These are phyloP conservation scores for Psix sp. DNA, from an alignment of 1,140 invertebrate genomes.

Conservation along the genomic window DNA sequence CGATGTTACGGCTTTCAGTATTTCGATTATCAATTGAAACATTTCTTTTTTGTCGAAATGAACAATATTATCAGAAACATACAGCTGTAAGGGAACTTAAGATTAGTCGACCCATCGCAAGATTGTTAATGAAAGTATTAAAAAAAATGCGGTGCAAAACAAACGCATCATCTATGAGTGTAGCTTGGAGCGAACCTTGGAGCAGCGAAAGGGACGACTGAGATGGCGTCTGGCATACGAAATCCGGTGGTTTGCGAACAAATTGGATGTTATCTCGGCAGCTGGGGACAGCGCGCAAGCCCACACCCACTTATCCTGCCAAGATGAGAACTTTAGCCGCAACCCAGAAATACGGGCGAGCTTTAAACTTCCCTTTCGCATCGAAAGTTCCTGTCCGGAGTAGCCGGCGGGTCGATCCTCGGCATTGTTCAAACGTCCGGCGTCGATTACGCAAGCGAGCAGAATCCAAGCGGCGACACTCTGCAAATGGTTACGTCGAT, in stretches of 20 bases:
- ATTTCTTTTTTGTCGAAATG: too few relatives aligned
- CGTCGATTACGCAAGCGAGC: conserved; percentile 50
- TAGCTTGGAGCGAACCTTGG: conserved; percentile 19
- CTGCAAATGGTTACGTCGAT: conserved; percentile 47
- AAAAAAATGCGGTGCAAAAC: too few relatives aligned
- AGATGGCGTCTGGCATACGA: conserved; percentile 60
- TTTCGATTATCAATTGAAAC: too few relatives aligned
- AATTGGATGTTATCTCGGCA: conserved; percentile 75
- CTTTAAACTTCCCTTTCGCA: conserved; percentile 62
- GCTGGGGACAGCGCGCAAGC: conserved; percentile 68
- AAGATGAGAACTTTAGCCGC: conserved; percentile 66
- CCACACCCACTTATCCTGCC: conserved; percentile 53
- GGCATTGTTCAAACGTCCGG: conserved; percentile 58
- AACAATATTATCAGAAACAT: too few relatives aligned
- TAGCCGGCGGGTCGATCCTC: conserved; percentile 51
- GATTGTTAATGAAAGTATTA: too few relatives aligned
- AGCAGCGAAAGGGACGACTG: conserved; percentile 32
- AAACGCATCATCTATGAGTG: conserved; percentile 42
- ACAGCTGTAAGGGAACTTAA: too few relatives aligned
- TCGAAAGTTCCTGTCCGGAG: conserved; percentile 53
- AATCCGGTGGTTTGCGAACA: conserved; percentile 72
- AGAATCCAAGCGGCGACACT: conserved; percentile 26
- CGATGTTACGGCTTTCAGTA: too few relatives aligned
- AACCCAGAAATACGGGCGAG: conserved; percentile 60
- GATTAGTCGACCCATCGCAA: too few relatives aligned